Conservation (phyloP, 2,888 invertebrate species). For the Thelaira solivaga region DNA sequence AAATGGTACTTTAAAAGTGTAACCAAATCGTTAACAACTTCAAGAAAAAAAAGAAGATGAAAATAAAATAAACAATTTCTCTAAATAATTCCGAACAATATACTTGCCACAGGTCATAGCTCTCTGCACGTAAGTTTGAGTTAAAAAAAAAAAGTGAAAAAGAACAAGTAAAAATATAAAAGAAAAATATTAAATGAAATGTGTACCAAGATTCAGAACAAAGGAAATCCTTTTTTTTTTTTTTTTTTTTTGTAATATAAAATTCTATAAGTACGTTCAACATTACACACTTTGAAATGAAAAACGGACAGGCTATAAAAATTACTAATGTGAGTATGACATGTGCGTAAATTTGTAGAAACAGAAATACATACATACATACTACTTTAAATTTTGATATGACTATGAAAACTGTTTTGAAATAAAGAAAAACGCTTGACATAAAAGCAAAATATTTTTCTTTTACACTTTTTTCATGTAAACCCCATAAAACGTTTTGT, state of each 20-base stretch:
- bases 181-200: constrained; percentile 2
- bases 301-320: constrained; percentile 5
- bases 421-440: constrained; percentile 8
- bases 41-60: background rate
- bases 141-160: background rate
- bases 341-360: constrained; percentile 10
- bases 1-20: constrained; percentile 35
- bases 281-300: background rate
- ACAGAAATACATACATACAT: background rate
- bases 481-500: background rate
- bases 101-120: constrained; percentile 52
- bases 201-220: constrained; percentile 6
- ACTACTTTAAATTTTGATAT: too few relatives aligned
- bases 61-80: constrained; percentile 30
- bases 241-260: constrained; percentile 6
- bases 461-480: constrained; percentile 17
- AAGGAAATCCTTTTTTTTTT: background rate
- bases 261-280: background rate
- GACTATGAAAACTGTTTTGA: background rate
- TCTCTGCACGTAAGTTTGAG: background rate
- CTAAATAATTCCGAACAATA: constrained; percentile 31
- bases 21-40: constrained; percentile 36
- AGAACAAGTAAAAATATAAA: background rate
- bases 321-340: background rate
- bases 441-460: constrained; percentile 27